A percentile compares a stretch with the other conserved stretches of the same genome.
Evolutionary conservation across 2,113 vertebrate genomes (phyloP).

Genomic region (Mohoua ochrocephala): DNA sequence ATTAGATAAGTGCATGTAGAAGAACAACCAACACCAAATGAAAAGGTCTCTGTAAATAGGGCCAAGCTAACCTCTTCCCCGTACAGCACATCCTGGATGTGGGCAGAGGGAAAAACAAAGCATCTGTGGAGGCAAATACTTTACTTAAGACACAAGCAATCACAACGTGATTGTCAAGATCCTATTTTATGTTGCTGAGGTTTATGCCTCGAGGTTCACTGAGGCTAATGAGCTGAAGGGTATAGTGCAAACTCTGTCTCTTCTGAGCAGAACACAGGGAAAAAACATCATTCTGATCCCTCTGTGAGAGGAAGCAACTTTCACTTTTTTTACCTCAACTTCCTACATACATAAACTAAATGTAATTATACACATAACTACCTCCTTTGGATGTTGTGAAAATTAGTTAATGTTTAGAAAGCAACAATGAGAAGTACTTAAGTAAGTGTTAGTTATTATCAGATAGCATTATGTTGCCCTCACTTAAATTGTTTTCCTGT

Average conservation of each 20-base stretch:
- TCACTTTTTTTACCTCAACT: neutral
- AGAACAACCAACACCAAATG: neutral
- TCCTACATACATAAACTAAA: neutral
- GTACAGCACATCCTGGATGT: neutral
- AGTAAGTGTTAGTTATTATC: neutral
- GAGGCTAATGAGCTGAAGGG: neutral
- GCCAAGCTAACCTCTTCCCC: neutral
- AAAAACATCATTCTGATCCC: neutral
- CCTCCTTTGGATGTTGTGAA: neutral
- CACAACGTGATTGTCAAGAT: neutral
- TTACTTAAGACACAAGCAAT: neutral
- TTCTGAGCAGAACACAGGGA: neutral
- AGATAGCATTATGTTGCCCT: neutral
- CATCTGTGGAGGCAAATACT: neutral
- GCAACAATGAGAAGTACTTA: neutral
- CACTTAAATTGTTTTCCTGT: neutral
- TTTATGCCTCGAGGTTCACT: neutral
- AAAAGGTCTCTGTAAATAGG: neutral
- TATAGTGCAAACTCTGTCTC: neutral
- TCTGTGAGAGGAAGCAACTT: neutral
- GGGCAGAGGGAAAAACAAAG: neutral
- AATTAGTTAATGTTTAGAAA: slow-evolving; percentile 26
- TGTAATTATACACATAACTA: neutral
- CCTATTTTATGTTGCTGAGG: neutral
- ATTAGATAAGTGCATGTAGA: neutral